Evolutionary conservation across 2,113 vertebrate species (phyloP).

Genomic region (Rafetus swinhoei): DNA sequence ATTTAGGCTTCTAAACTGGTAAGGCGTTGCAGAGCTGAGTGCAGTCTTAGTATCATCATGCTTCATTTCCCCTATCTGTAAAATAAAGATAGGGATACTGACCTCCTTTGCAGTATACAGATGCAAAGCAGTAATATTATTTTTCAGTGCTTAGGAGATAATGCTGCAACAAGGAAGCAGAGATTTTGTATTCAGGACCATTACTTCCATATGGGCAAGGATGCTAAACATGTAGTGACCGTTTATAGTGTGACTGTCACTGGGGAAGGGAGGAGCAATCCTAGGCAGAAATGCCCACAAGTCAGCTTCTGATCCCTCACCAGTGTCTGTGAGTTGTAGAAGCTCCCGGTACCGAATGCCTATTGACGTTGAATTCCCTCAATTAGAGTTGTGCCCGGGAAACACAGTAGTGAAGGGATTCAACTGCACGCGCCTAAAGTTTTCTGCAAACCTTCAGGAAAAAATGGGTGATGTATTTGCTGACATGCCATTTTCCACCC

Average conservation of each 20-base stretch:
- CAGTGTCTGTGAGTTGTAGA: accelerated
- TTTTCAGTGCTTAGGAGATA: background rate
- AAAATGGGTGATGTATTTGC: background rate
- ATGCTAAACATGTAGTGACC: background rate
- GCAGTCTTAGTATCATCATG: background rate
- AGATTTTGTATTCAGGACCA: background rate
- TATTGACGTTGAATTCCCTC: accelerated
- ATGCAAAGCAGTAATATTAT: background rate
- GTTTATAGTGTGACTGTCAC: background rate
- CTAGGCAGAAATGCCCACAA: background rate
- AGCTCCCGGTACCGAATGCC: background rate
- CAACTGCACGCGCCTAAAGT: accelerated
- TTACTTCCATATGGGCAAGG: background rate
- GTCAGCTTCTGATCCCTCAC: background rate
- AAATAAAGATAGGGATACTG: background rate
- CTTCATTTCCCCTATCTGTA: background rate
- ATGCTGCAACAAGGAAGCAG: background rate
- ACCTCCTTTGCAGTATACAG: background rate
- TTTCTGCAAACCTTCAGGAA: background rate
- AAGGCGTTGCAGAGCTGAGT: background rate
- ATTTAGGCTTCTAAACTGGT: background rate
- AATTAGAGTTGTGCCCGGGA: background rate
- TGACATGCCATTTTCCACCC: background rate
- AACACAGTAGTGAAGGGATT: background rate
- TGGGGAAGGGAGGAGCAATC: background rate